Base-by-base conservation (phyloP, 2,888 invertebrate genomes). In the Agrochola litura region DNA sequence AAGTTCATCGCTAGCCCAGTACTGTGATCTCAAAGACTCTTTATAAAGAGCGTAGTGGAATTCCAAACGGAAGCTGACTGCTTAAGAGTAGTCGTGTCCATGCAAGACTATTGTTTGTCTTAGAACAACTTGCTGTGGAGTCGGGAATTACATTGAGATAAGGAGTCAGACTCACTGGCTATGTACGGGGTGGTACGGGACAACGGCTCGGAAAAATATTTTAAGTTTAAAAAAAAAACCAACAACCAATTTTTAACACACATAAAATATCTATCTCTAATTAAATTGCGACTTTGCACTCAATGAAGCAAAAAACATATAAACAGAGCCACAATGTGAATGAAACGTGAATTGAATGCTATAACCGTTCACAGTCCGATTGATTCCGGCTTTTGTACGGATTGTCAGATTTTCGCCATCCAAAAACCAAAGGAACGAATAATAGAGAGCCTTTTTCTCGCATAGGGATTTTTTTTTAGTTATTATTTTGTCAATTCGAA, bases 11-110 rank as follows among this genome's bases (percentile, higher is more conserved):
- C 77, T 65, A 77, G 16, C 9, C 68, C 22, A 77, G 25, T 22
- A 60, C 81, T 71, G 43, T 74, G 78, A 88, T 79, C 89, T 90
- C 90, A 91, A 91, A 91, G 90, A 87, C 86, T 88, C 88, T 91
- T 90, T 90, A 88, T 87, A 90, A 86, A 89, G 87, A 89, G 89
- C 74, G 84, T 86, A 86, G 86, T 74, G 82, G 89, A 89, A 89
- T 90, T 85, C 86, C 86, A 86, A 91, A 88, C 89, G 89, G 87
- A 88, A 89, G 81, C 76, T 69, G 86, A 87, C 86, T 89, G 79
- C 81, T 89, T 86, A 80, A 84, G 79, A 84, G 82, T 80, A 74
- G 85, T 79, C 82, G 81, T 86, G 82, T 88, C 84, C 82, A 81
- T 78, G 76, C 76, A 60, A 71, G 76, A 52, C 82, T 81, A 86